Evolutionary conservation across 1,140 invertebrate species (phyloP).

Genomic region (Diabrotica undecimpunctata): DNA sequence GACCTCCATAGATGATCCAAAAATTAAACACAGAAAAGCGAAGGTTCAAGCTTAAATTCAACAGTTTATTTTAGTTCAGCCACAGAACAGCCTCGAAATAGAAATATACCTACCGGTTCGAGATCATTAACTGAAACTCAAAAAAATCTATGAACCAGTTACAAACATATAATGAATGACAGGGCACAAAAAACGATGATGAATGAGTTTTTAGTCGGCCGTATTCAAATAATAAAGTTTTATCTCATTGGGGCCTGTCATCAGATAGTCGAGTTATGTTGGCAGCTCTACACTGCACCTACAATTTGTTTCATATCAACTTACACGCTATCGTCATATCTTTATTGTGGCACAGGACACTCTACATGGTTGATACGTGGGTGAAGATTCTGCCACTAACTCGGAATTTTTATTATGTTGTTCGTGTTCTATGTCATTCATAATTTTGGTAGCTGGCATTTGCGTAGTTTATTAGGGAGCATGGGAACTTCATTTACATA

Average conservation of each 20-base stretch:
- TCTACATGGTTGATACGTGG: slow-evolving; percentile 37
- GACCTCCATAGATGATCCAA: too few species aligned
- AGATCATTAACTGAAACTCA: neutral
- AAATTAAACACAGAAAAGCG: too few species aligned
- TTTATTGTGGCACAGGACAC: slow-evolving; percentile 41
- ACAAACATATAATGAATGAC: slow-evolving; percentile 14
- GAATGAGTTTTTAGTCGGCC: slow-evolving; percentile 29
- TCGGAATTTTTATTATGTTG: slow-evolving; percentile 27
- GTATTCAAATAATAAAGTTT: slow-evolving; percentile 33
- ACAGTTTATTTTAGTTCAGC: too few species aligned
- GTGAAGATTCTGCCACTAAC: slow-evolving; percentile 30
- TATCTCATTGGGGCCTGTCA: slow-evolving; percentile 33
- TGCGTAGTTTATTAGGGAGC: too few species aligned
- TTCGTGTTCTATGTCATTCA: slow-evolving; percentile 23
- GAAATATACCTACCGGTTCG: neutral
- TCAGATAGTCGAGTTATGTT: slow-evolving; percentile 40
- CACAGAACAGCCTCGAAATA: too few species aligned
- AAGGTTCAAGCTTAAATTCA: too few species aligned
- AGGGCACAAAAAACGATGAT: slow-evolving; percentile 19
- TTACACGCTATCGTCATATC: slow-evolving; percentile 43
- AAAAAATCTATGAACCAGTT: neutral
- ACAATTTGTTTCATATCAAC: slow-evolving; percentile 45
- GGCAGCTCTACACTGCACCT: slow-evolving; percentile 39
- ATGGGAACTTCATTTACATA: too few species aligned
- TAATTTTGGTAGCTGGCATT: neutral